Evolutionary conservation across 2,797 vertebrate genomes (phyloP).

Genomic region (Anniella stebbinsi): DNA sequence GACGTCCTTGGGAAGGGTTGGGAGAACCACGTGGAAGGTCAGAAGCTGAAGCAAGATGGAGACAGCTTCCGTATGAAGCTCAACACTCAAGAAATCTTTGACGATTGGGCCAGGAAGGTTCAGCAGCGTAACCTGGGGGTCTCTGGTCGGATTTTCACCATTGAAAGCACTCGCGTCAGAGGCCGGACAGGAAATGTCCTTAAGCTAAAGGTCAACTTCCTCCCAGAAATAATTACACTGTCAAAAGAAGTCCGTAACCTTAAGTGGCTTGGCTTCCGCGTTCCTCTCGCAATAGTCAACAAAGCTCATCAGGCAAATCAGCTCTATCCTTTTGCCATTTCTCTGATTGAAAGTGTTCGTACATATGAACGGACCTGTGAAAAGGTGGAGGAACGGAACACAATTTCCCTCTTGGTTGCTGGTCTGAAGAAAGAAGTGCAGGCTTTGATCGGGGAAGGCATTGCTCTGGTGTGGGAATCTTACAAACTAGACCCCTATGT

Average conservation of each 20-base stretch:
- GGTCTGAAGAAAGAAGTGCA: slow-evolving; percentile 98
- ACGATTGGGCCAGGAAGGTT: slow-evolving; percentile 98
- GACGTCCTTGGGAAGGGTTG: slow-evolving; percentile 98
- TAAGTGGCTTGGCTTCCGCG: slow-evolving; percentile 98
- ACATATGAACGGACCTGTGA: slow-evolving; percentile 97
- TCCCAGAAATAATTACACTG: slow-evolving; percentile 98
- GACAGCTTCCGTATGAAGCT: slow-evolving; percentile 99
- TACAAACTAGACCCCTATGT: slow-evolving; percentile 99
- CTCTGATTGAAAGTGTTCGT: slow-evolving; percentile 97
- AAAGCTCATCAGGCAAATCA: slow-evolving; percentile 99
- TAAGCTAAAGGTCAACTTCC: slow-evolving; percentile 98
- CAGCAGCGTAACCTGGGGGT: slow-evolving; percentile 98
- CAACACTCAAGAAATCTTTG: slow-evolving; percentile 99
- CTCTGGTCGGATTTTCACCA: slow-evolving; percentile 97
- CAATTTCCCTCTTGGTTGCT: slow-evolving; percentile 93
- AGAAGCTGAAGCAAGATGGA: slow-evolving; percentile 99
- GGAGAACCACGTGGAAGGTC: slow-evolving; percentile 98
- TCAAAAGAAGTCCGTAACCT: slow-evolving; percentile 99
- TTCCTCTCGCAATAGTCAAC: slow-evolving; percentile 97
- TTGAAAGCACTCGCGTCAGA: slow-evolving; percentile 93
- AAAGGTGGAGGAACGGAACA: slow-evolving; percentile 95
- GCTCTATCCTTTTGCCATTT: slow-evolving; percentile 98
- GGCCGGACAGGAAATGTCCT: slow-evolving; percentile 93
- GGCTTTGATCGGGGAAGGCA: slow-evolving; percentile 93
- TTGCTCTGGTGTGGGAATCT: slow-evolving; percentile 96